These are phyloP conservation scores for Lynx canadensis DNA, from an alignment of 2,113 vertebrate species.

Conservation along the genomic window DNA sequence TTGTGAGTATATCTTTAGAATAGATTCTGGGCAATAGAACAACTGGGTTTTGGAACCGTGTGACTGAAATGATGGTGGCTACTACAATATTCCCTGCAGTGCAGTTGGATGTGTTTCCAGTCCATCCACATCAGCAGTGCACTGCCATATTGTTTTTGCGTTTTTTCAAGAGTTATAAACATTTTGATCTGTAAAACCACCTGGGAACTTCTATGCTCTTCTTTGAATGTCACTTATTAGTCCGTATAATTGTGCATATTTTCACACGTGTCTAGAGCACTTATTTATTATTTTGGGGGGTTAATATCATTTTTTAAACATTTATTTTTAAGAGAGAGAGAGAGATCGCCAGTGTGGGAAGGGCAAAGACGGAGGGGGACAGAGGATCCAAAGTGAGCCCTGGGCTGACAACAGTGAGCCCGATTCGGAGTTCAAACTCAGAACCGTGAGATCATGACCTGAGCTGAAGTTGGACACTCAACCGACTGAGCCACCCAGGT, in stretches of 20 bases:
- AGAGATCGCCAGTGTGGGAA: no score
- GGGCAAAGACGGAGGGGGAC: no score
- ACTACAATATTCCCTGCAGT: not conserved
- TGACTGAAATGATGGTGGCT: no score
- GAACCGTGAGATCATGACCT: no score
- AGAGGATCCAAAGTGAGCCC: no score
- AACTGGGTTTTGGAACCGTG: not conserved
- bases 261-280: not conserved
- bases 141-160: not conserved
- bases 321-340: no score
- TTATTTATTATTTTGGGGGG: not conserved
- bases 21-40: not conserved
- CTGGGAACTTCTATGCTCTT: not conserved
- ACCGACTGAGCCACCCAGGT: no score
- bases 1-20: not conserved
- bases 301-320: not conserved
- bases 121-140: rapidly evolving
- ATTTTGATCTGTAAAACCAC: not conserved
- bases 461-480: no score
- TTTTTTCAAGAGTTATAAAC: not conserved
- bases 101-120: not conserved
- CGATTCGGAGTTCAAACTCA: no score
- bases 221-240: not conserved
- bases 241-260: not conserved
- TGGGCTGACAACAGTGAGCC: no score